A percentile compares a stretch with the other conserved stretches of the same genome.
phyloP scores from a whole-genome alignment of 2,113 vertebrate species.

The Alces alces region DNA sequence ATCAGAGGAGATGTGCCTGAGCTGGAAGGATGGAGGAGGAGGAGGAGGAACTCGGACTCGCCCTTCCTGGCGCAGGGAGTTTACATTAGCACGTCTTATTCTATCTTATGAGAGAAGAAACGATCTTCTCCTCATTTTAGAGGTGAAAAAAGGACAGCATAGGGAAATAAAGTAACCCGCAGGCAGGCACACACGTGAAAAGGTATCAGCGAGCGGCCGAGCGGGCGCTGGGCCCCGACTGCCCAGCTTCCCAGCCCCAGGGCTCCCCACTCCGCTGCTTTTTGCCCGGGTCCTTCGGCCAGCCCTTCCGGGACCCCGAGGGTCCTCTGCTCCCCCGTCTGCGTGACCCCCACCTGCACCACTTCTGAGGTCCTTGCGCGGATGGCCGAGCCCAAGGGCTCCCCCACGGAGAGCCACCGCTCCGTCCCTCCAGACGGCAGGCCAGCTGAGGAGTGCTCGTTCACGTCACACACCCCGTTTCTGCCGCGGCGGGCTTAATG shows the following conservation, averaged over 20 bases:
- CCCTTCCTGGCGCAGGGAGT: background rate
- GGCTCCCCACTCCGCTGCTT: background rate
- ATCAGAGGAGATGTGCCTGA: background rate
- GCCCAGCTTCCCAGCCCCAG: background rate
- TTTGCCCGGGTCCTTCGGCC: background rate
- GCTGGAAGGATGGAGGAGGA: background rate
- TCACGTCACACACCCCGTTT: background rate
- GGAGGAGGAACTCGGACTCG: background rate
- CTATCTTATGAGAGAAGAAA: background rate
- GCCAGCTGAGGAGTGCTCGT: background rate
- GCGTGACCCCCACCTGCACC: background rate
- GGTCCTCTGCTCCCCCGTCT: background rate
- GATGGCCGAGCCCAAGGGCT: background rate
- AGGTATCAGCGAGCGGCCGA: background rate
- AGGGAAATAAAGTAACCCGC: background rate
- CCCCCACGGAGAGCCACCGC: background rate
- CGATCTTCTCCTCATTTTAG: background rate
- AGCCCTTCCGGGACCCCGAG: background rate
- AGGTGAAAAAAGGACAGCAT: background rate
- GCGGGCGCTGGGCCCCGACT: background rate
- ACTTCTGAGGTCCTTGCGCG: background rate
- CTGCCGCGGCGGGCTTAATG: conserved; percentile 55
- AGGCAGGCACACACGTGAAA: background rate
- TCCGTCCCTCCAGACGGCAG: background rate
- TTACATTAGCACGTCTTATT: background rate